These are phyloP conservation scores for Rotaria socialis DNA, from an alignment of 2,888 invertebrate genomes.

Conservation along the genomic window DNA sequence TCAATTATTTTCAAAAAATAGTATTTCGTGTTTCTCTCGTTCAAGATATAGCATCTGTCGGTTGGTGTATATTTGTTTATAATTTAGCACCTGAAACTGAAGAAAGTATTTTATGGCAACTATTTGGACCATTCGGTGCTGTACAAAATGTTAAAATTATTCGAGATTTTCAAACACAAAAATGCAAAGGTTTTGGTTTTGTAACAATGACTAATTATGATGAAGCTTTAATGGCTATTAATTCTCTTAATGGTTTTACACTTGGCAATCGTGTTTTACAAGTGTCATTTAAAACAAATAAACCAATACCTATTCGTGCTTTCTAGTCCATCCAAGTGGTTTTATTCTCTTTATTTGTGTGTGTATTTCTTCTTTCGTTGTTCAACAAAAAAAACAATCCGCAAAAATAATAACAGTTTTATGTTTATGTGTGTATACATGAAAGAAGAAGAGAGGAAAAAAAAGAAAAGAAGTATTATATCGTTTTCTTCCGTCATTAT, in stretches of 20 bases:
- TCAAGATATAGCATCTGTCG: conserved; percentile 62
- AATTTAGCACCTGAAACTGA: conserved; percentile 85
- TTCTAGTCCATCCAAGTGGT: conserved; percentile 12
- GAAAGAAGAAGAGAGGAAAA: neutral
- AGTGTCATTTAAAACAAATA: conserved; percentile 84
- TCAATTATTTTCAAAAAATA: neutral
- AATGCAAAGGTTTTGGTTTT: conserved; percentile 96
- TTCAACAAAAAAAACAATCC: conserved; percentile 21
- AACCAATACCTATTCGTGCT: conserved; percentile 53
- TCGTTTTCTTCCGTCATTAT: neutral
- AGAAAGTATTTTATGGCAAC: conserved; percentile 83
- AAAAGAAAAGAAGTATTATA: neutral
- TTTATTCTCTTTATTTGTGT: conserved; percentile 26
- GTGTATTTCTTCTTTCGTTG: conserved; percentile 1
- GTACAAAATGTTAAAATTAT: conserved; percentile 95
- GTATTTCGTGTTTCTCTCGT: neutral
- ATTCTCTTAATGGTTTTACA: conserved; percentile 89
- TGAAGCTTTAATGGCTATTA: conserved; percentile 89
- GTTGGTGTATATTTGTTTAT: conserved; percentile 88
- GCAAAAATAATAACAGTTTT: neutral
- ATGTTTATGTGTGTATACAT: neutral
- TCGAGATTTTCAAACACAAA: conserved; percentile 86
- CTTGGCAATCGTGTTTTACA: conserved; percentile 89
- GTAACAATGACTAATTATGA: conserved; percentile 98
- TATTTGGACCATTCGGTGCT: conserved; percentile 93